Evolutionary conservation across 2,113 vertebrate species (phyloP).

Genomic region (Sakesphorus luctuosus): DNA sequence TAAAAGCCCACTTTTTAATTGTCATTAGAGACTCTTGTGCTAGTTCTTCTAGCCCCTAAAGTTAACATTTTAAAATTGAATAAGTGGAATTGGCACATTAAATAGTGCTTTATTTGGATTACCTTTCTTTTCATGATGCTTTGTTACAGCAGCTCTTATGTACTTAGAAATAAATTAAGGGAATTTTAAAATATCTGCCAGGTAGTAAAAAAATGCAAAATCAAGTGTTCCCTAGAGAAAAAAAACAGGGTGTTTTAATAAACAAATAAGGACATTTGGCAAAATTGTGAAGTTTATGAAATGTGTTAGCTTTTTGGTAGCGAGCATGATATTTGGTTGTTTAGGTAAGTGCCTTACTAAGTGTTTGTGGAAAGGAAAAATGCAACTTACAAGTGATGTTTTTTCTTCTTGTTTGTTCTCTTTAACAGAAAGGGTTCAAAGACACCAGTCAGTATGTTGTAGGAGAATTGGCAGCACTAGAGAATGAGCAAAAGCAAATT

Average conservation of each 20-base stretch:
- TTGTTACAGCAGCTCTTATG: background rate
- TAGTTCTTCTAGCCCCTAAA: background rate
- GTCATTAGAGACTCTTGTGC: background rate
- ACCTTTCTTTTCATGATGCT: background rate
- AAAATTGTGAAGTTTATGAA: constrained; percentile 65
- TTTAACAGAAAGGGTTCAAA: constrained; percentile 99
- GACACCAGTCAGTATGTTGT: constrained; percentile 99
- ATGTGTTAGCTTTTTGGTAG: constrained; percentile 65
- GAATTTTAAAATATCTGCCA: constrained; percentile 28
- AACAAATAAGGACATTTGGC: constrained; percentile 63
- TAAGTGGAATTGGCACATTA: background rate
- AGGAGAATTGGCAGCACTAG: constrained; percentile 99
- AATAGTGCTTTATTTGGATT: constrained; percentile 34
- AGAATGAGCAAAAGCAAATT: constrained; percentile 99
- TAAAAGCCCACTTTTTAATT: constrained; percentile 11
- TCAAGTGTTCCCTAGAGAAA: constrained; percentile 9
- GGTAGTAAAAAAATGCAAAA: constrained; percentile 38
- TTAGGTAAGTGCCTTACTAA: constrained; percentile 85
- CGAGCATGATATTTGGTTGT: constrained; percentile 76
- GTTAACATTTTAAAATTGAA: constrained; percentile 4
- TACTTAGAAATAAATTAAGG: constrained; percentile 22
- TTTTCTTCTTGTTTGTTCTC: constrained; percentile 86
- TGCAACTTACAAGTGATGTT: constrained; percentile 85
- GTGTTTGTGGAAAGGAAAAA: constrained; percentile 82
- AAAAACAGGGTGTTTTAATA: background rate